A percentile compares a stretch with the other conserved stretches of the same genome.
Evolutionary conservation across 2,888 invertebrate species (phyloP).

Genomic region (Apamea anceps): DNA sequence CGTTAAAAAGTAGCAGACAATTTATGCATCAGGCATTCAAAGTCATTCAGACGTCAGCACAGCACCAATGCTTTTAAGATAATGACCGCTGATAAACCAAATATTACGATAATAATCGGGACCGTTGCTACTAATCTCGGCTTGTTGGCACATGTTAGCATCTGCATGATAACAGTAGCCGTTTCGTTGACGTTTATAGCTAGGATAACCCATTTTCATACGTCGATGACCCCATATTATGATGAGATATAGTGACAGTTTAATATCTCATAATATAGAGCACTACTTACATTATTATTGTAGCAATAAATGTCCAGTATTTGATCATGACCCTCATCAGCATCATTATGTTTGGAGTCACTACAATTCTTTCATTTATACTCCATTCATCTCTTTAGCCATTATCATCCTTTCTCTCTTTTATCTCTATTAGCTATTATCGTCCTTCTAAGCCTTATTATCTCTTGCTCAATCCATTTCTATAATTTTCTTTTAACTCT

Average conservation of each 20-base stretch:
- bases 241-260: slow-evolving; percentile 13
- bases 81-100: slow-evolving; percentile 14
- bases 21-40: neutral
- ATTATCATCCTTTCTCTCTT: neutral
- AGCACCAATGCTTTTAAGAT: slow-evolving; percentile 17
- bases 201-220: slow-evolving; percentile 28
- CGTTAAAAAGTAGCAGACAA: neutral
- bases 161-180: slow-evolving; percentile 35
- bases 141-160: slow-evolving; percentile 30
- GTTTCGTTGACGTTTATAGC: slow-evolving; percentile 27
- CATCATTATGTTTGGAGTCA: neutral
- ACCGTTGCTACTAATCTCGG: slow-evolving; percentile 32
- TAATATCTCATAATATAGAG: neutral
- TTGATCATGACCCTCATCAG: neutral
- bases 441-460: neutral
- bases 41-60: neutral
- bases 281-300: neutral
- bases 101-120: slow-evolving; percentile 43
- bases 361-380: neutral
- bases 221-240: slow-evolving; percentile 29
- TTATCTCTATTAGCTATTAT: neutral
- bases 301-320: neutral
- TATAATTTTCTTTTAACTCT: neutral
- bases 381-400: neutral
- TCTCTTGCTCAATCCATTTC: no score